Evolutionary conservation across 35 echinoderm and acorn worm species (phyloP), one percentile per base, ranked within the genome.

Genomic region (Chiridota heheva): DNA sequence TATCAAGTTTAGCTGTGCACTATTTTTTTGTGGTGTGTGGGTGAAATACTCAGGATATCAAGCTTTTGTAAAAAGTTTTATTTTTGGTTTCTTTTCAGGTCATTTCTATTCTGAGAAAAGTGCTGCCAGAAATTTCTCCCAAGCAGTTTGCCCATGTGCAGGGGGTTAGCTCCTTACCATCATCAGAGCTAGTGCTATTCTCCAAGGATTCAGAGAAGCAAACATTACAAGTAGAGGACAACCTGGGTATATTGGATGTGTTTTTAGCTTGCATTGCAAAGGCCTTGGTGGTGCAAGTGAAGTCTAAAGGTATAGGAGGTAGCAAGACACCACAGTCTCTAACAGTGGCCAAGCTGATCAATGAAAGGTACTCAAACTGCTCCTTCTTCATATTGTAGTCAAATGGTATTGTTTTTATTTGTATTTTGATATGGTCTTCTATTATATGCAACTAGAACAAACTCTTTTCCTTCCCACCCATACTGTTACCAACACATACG

Each of bases 201-300:
- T 76, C 93, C 40, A 70, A 82, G 61, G 78, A 84, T 39, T 73
- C 42, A 1, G 60, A 63, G 7, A 67, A 89, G 0, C 67, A 42
- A 16, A 44, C 28, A 5, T 18, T 72, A 0, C 56, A 38, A 17
- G n/a, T 48, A 16, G 82, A 82, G 61, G 88, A 90, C 1, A 53
- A 82, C 18, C 49, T 87, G n/a, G 93, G 93, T 30, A 80, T 97
- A 48, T 38, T 97, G 63, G 93, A 97, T 58, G 75, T 97, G 27
- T 88, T 97, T 80, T 47, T 97, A 18, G 88, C 93, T 6, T 91
- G 89, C 26, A 87, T 97, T 15, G 69, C 88, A n/a, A 97, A 97
- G 72, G 89, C 88, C 2, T 60, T 91, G 79, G 85, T 70, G 15
- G 93, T 97, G 1, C 93, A 97, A 38, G 79, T 77, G 55, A 97